Base-by-base conservation (phyloP, 1,140 invertebrate species). In the Neodiprion lecontei region DNA sequence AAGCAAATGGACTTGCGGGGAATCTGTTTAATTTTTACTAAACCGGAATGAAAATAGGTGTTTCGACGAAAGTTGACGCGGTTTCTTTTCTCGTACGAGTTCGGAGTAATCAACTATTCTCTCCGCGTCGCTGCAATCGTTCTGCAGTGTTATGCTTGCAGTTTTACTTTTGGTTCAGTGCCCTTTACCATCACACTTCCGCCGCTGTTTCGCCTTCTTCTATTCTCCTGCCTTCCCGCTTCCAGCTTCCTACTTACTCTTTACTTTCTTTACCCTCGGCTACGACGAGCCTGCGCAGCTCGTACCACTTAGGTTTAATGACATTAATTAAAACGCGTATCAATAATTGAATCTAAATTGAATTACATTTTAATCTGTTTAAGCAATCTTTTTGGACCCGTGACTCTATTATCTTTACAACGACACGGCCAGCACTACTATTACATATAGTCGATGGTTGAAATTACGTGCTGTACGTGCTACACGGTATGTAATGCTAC, bases 341-440 rank as follows among this genome's bases (percentile, higher is more conserved):
- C 79, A 78, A 80, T 80, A 80, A 80, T 80, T 78, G 75, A 80
- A 80, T 80, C 79, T 80, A 80, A 78, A 80, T 80, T 80, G 79
- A 80, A 80, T 80, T 78, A 80, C 79, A 78, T 77, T 76, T 78
- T 80, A 78, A 80, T 80, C 79, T 80, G 74, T 50, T 12, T 66
- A 72, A 75, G 69, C 69, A 76, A 80, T 78, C 77, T 80, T 80
- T 80, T 80, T 80, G 75, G 76, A 75, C 75, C 69, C 17, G 67
- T 69, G 61, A 67, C 67, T 50, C 72, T 73, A 70, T 73, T 72
- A 70, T 70, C 67, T 66, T 17, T 12, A 12, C 53, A 61, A 61
- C 28, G 28, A 40, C 1, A 40, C 28, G 28, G 28, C 28, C 2
- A 40, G 28, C 5, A 40, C 28, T 40, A 40, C 2, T 40, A 40